Evolutionary conservation across 2,888 invertebrate species (phyloP), one percentile per base, ranked within the genome.

Genomic region (Oscheius myriophilus): DNA sequence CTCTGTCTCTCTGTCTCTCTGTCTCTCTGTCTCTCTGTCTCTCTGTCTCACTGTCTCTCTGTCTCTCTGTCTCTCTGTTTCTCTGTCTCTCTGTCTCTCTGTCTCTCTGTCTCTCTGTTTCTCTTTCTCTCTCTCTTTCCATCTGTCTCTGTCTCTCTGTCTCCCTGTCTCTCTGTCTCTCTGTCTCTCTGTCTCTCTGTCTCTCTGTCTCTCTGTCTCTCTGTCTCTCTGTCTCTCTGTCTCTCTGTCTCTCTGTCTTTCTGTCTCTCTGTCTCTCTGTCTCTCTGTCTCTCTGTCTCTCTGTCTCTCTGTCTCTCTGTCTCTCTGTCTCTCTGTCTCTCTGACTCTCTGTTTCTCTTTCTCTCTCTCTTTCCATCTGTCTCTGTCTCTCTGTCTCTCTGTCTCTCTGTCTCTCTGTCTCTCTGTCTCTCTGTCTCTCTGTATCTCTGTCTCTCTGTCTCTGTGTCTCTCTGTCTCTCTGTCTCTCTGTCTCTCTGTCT

Each of bases 301-400:
- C 4, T 54, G n/a, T n/a, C n/a, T n/a, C 26, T n/a, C n/a, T 26
- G 72, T 61, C 33, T 4, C 14, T 21, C 21, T 25, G n/a, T 7
- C 16, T 42, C 26, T n/a, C 26, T 33, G 26, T 54, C 6, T 25
- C 16, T n/a, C n/a, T 26, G 12, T n/a, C 11, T 26, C 33, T 23
- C 26, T 54, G 14, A 23, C 25, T 18, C 53, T 53, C 25, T 45
- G 25, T 43, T 43, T 45, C 45, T 43, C 33, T 33, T 9, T 21
- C 45, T 7, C 16, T 42, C 26, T n/a, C 26, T 33, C 53, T 54
- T 12, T 54, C 26, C 7, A 3, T 26, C 16, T n/a, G 11, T 26
- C 33, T 23, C 26, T 54, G 14, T 53, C 25, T 18, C 53, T 53
- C 25, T 45, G 25, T 43, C 58, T 25, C 45, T 43, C 16, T 42